Conservation (phyloP, 2,113 vertebrate species). For the Otolemur garnettii region DNA sequence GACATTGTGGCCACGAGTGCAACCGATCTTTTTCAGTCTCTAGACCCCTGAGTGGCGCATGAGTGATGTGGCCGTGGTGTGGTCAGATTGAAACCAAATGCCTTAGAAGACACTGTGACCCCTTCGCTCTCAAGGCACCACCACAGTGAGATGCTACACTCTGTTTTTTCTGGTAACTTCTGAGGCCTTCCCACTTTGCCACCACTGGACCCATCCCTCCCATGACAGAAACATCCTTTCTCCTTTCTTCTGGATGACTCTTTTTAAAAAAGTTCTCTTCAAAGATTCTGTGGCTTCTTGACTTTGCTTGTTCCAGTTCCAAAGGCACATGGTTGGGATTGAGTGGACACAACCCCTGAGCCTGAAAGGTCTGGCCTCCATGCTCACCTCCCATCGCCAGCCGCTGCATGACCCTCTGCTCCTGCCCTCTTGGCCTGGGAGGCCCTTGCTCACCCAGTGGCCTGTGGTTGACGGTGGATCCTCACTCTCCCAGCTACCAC, state of each 20-base stretch:
- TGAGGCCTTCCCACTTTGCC: not conserved
- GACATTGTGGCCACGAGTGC: fast-evolving
- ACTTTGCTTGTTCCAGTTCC: not conserved
- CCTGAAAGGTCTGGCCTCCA: not conserved
- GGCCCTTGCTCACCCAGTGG: not conserved
- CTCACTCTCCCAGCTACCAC: not conserved
- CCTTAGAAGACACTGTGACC: not conserved
- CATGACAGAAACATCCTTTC: not conserved
- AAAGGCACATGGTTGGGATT: not conserved
- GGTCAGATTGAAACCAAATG: not conserved
- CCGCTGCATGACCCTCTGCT: no score
- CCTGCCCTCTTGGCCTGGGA: not conserved
- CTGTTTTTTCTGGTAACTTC: not conserved
- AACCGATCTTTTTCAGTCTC: not conserved
- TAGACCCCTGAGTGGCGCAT: not conserved
- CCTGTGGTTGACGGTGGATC: not conserved
- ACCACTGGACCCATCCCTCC: not conserved
- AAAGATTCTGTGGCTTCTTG: not conserved
- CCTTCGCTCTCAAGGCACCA: not conserved
- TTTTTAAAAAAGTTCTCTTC: not conserved
- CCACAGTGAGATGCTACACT: not conserved
- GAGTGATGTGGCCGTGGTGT: not conserved
- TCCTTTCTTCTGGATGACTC: not conserved
- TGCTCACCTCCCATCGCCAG: no score
- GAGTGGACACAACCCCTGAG: no score